Conservation (phyloP, 1,140 invertebrate species). For the Harlomillsia oculata region DNA sequence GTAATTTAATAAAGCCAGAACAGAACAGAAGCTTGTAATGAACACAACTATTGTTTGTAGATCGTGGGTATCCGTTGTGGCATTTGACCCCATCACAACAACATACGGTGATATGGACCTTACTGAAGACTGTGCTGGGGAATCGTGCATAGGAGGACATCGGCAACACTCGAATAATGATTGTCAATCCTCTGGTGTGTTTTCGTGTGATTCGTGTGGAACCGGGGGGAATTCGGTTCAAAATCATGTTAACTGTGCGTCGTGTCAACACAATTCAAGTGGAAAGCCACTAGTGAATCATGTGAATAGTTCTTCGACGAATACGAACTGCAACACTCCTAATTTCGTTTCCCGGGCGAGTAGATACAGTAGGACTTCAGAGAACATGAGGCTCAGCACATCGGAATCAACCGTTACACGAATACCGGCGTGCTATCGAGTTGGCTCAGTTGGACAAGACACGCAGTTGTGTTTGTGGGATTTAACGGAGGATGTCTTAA, state of each 20-base stretch:
- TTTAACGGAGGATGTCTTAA: constrained; percentile 86
- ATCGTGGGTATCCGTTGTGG: constrained; percentile 94
- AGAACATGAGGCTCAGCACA: constrained; percentile 26
- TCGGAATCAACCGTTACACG: constrained; percentile 17
- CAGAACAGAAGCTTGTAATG: too few species aligned
- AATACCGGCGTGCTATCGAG: constrained; percentile 60
- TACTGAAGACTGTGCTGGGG: constrained; percentile 36
- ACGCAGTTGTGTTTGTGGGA: constrained; percentile 98
- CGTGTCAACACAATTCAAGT: constrained; percentile 22
- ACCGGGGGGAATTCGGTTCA: background rate
- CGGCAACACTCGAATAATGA: constrained; percentile 32
- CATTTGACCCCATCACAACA: constrained; percentile 87
- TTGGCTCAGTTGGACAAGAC: constrained; percentile 97
- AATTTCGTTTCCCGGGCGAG: constrained; percentile 12
- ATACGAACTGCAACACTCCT: constrained; percentile 15
- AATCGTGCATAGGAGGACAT: constrained; percentile 22
- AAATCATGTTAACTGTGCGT: constrained; percentile 17
- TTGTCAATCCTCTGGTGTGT: constrained; percentile 38
- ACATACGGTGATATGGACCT: constrained; percentile 45
- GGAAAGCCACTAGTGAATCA: constrained; percentile 24
- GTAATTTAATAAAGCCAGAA: too few species aligned
- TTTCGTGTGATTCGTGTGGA: constrained; percentile 43
- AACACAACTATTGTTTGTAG: constrained; percentile 44
- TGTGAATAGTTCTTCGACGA: constrained; percentile 19
- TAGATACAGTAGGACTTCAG: constrained; percentile 21